Evolutionary conservation across 2,797 vertebrate genomes (phyloP), one percentile per base, ranked within the genome.

Genomic region (Sebastiscus albofasciatus): DNA sequence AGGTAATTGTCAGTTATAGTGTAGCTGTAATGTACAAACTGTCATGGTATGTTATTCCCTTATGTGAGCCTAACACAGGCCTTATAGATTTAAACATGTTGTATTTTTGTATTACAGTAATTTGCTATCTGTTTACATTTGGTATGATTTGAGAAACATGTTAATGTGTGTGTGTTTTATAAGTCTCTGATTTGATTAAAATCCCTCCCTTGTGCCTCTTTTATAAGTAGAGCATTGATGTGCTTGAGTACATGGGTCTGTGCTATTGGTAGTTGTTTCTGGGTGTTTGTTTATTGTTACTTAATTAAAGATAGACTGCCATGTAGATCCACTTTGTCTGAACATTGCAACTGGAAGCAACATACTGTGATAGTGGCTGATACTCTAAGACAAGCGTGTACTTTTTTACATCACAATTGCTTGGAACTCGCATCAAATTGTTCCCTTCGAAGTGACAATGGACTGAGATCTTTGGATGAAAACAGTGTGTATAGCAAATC

Each of bases 41-140:
- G 94, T 95, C 92, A 87, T 81, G 72, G 88, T 91, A 87, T 94
- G 90, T 93, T 93, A 92, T 95, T 94, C 91, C 95, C 92, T 85
- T 79, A 91, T 82, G 92, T 94, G 94, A 96, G 95, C 95, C 95
- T 93, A 86, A 93, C 39, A 85, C 77, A n/a, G 95, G 94, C 94
- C 94, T 95, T 95, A 94, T 96, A 96, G 95, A 96, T 91, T 91
- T 87, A 88, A 94, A 95, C 94, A 95, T 96, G 96, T 97, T 94
- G 96, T 97, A 97, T 97, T 98, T 98, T 98, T 98, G 97, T 98
- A 97, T 95, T 95, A 93, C 91, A 93, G 96, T 96, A 93, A 94
- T 88, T 96, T 97, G 95, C 94, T 93, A 95, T 96, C 93, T 95
- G 95, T 97, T 95, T 93, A 96, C 95, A 93, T 95, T 95, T 94